Percentiles rank a stretch among this genome's conserved stretches.
Evolutionary conservation across 2,888 invertebrate species (phyloP).

Genomic region (Andrena chrysosceles): DNA sequence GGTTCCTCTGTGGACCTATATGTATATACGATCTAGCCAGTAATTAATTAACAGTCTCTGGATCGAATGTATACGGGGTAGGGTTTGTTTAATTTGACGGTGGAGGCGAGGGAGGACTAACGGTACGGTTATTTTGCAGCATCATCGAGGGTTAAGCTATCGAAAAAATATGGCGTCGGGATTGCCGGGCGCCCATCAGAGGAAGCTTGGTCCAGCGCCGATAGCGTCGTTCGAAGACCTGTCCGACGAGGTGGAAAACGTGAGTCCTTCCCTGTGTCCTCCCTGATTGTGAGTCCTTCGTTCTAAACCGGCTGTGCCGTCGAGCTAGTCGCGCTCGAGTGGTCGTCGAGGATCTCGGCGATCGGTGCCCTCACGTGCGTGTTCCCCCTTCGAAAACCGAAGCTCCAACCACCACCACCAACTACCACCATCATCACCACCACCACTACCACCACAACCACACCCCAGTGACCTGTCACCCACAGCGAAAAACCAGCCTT

Average conservation of each 20-base stretch:
- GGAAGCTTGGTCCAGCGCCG: constrained; percentile 96
- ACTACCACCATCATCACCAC: constrained; percentile 38
- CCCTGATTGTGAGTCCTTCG: constrained; percentile 49
- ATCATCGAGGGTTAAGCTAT: constrained; percentile 65
- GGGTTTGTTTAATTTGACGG: too few species aligned
- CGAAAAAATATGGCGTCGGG: constrained; percentile 80
- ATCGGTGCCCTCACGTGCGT: constrained; percentile 35
- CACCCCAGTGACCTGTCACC: constrained; percentile 65
- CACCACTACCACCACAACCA: constrained; percentile 44
- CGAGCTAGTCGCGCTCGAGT: constrained; percentile 36
- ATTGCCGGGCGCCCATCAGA: constrained; percentile 86
- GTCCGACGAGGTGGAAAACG: constrained; percentile 91
- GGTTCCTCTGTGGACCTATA: too few species aligned
- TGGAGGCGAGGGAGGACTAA: background rate
- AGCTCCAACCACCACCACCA: constrained; percentile 51
- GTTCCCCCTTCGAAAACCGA: constrained; percentile 41
- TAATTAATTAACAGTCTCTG: too few species aligned
- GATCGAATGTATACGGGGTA: too few species aligned
- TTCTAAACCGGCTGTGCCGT: constrained; percentile 38
- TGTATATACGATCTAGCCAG: too few species aligned
- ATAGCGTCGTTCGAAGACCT: constrained; percentile 97
- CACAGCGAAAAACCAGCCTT: constrained; percentile 69
- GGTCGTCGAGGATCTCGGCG: constrained; percentile 49
- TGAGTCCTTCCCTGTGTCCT: constrained; percentile 76
- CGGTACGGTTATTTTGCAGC: constrained; percentile 54